phyloP scores from a whole-genome alignment of 2,888 invertebrate genomes.

The Hydroisotoma schaefferi region DNA sequence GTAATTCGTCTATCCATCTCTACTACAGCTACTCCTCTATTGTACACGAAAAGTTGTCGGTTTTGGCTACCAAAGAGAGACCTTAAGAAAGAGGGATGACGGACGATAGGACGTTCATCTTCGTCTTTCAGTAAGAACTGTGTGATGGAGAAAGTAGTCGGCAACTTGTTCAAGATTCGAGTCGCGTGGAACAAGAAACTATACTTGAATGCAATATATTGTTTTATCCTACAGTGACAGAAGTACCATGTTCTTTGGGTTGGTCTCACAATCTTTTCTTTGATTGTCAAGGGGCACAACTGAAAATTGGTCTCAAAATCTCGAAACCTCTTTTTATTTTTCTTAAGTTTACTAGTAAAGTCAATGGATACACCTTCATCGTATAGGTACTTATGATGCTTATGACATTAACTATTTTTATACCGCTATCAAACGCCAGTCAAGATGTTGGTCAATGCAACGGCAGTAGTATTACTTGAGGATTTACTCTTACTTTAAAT shows the following conservation, averaged over 20 bases:
- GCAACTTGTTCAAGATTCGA: slow-evolving; percentile 28
- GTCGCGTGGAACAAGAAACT: slow-evolving; percentile 25
- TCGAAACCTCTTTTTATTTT: neutral
- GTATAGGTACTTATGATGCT: too few species aligned
- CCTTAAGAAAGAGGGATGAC: neutral
- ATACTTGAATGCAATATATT: too few species aligned
- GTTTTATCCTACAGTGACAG: neutral
- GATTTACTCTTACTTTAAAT: too few species aligned
- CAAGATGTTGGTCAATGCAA: too few species aligned
- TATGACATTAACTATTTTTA: too few species aligned
- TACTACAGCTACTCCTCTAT: too few species aligned
- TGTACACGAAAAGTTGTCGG: neutral
- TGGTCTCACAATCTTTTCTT: slow-evolving; percentile 18
- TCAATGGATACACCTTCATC: too few species aligned
- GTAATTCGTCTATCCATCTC: too few species aligned
- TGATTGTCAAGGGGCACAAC: slow-evolving; percentile 36
- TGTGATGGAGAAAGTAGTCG: neutral
- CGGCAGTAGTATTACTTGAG: too few species aligned
- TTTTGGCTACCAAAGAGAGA: too few species aligned
- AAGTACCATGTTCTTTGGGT: neutral
- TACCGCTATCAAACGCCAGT: too few species aligned
- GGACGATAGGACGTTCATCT: slow-evolving; percentile 11
- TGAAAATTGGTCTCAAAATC: slow-evolving; percentile 26
- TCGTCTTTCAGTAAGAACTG: slow-evolving; percentile 7
- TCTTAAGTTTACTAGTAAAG: too few species aligned